Conservation (phyloP, 2,888 invertebrate species). For the Pandemis cinnamomeana region DNA sequence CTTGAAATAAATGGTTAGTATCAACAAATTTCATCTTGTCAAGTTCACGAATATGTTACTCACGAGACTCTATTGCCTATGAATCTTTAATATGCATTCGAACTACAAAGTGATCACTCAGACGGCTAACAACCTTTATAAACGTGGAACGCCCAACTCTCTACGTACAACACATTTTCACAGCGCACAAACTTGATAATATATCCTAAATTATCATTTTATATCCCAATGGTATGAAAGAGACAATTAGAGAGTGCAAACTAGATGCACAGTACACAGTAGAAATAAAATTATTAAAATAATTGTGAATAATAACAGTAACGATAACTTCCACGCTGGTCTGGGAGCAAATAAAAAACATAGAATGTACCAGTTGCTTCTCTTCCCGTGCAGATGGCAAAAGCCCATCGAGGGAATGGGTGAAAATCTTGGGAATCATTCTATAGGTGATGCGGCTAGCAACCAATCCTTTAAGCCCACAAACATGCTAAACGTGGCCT, state of each 20-base stretch:
- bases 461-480: too few relatives aligned
- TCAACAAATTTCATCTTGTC: too few relatives aligned
- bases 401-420: too few relatives aligned
- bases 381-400: too few relatives aligned
- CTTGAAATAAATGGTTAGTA: too few relatives aligned
- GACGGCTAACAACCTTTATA: conserved; percentile 5
- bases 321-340: too few relatives aligned
- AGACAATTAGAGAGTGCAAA: conserved; percentile 57
- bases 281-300: neutral
- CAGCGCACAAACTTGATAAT: conserved; percentile 47
- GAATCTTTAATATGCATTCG: neutral
- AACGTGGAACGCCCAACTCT: conserved; percentile 13
- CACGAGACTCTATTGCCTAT: neutral
- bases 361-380: too few relatives aligned
- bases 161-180: conserved; percentile 44
- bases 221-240: conserved; percentile 48
- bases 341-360: too few relatives aligned
- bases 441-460: too few relatives aligned
- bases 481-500: too few relatives aligned
- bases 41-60: neutral
- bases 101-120: conserved; percentile 13
- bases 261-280: conserved; percentile 45
- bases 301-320: conserved; percentile 27
- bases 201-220: conserved; percentile 46
- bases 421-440: too few relatives aligned